phyloP scores from a whole-genome alignment of 1,140 invertebrate genomes.

The Aphelinus atriplicis region DNA sequence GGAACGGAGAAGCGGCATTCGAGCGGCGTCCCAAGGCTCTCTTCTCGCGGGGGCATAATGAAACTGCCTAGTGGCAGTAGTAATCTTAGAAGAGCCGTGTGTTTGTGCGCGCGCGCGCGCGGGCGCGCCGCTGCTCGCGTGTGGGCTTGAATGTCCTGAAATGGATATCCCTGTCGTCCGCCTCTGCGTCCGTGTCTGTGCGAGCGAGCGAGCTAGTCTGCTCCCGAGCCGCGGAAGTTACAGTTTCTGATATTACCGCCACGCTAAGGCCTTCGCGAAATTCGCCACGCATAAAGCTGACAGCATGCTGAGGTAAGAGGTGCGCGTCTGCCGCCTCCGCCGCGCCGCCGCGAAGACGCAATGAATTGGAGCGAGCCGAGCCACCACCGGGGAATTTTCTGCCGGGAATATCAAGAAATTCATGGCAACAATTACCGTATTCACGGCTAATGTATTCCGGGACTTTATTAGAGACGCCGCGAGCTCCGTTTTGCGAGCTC shows the following conservation, averaged over 20 bases:
- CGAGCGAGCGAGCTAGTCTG: conserved; percentile 44
- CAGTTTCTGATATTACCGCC: conserved; percentile 58
- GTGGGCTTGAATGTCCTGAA: conserved; percentile 60
- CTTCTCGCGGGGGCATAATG: conserved; percentile 45
- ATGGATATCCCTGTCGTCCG: conserved; percentile 53
- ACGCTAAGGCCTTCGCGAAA: conserved; percentile 43
- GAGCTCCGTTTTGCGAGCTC: too few relatives aligned
- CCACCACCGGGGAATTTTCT: background rate
- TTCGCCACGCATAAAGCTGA: conserved; percentile 50
- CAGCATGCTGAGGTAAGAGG: conserved; percentile 42
- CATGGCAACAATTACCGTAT: too few relatives aligned
- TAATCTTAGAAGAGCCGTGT: conserved; percentile 59
- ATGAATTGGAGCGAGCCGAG: conserved; percentile 9
- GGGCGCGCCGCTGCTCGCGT: conserved; percentile 45
- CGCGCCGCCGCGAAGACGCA: background rate
- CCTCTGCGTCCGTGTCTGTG: conserved; percentile 34
- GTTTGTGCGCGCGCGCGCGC: conserved; percentile 17
- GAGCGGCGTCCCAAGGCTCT: background rate
- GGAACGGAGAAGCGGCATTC: background rate
- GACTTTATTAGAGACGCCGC: background rate
- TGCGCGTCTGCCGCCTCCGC: background rate
- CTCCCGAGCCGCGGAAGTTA: conserved; percentile 48
- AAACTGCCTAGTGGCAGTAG: conserved; percentile 47
- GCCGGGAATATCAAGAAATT: too few relatives aligned
- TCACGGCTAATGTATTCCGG: background rate